Percentiles rank a stretch among this genome's conserved stretches.
Conservation (phyloP, 2,113 vertebrate species). For the Psilopsiagon aurifrons region DNA sequence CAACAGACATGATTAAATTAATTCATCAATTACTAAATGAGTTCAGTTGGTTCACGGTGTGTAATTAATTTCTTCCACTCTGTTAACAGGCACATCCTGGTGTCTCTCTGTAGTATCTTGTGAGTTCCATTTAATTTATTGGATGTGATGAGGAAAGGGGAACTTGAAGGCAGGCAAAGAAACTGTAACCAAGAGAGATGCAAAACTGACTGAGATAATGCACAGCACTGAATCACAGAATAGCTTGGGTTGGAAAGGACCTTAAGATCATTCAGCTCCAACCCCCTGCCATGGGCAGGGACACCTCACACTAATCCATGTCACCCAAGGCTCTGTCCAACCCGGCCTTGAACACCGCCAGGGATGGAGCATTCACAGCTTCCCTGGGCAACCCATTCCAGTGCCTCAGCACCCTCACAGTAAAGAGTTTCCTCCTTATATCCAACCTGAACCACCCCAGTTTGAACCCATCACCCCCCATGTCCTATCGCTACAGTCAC, state of each 20-base stretch:
- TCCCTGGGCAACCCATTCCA: background rate
- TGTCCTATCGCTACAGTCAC: background rate
- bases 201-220: background rate
- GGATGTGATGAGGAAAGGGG: background rate
- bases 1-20: conserved; percentile 11
- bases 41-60: background rate
- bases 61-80: conserved; percentile 2
- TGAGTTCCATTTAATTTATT: background rate
- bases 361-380: background rate
- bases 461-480: background rate
- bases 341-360: background rate
- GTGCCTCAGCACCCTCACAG: background rate
- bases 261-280: background rate
- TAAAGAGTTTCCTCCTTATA: background rate
- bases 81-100: background rate
- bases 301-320: background rate
- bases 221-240: background rate
- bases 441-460: background rate
- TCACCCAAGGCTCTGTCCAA: background rate
- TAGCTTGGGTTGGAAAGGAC: background rate
- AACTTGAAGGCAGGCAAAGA: background rate
- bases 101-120: background rate
- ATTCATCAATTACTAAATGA: conserved; percentile 42
- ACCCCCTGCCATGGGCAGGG: background rate
- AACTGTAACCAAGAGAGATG: background rate